These are phyloP conservation scores for Pluvianellus socialis DNA, from an alignment of 2,113 vertebrate genomes.

Conservation along the genomic window DNA sequence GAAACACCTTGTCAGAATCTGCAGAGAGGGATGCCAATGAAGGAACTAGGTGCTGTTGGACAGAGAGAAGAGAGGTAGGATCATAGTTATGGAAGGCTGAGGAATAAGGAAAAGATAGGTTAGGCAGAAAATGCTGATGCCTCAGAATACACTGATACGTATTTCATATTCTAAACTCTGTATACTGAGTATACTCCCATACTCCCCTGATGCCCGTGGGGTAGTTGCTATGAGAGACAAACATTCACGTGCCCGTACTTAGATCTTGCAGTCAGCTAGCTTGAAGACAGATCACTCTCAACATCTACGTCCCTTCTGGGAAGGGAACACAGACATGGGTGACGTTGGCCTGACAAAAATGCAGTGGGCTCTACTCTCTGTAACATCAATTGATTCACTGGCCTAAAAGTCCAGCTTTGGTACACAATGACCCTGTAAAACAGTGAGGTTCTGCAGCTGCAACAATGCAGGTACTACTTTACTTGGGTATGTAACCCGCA, in stretches of 20 bases:
- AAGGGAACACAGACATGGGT: neutral
- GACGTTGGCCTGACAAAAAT: neutral
- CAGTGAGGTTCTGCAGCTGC: neutral
- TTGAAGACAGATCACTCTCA: neutral
- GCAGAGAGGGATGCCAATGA: neutral
- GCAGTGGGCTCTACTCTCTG: neutral
- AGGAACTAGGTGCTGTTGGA: neutral
- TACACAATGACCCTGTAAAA: neutral
- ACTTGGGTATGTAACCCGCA: neutral
- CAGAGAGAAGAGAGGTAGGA: neutral
- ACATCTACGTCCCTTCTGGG: neutral
- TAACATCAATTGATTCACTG: neutral
- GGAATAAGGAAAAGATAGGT: neutral
- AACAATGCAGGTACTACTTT: neutral
- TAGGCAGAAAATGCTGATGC: neutral
- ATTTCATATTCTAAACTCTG: neutral
- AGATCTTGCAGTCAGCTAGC: neutral
- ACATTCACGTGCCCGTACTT: neutral
- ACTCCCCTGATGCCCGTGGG: neutral
- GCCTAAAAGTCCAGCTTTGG: neutral
- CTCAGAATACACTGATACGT: neutral
- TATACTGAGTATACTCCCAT: neutral
- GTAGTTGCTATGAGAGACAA: neutral
- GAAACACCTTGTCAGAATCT: neutral
- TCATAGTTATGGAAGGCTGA: neutral